Evolutionary conservation across 2,113 vertebrate genomes (phyloP), one percentile per base, ranked within the genome.

Genomic region (Falcunculus frontatus): DNA sequence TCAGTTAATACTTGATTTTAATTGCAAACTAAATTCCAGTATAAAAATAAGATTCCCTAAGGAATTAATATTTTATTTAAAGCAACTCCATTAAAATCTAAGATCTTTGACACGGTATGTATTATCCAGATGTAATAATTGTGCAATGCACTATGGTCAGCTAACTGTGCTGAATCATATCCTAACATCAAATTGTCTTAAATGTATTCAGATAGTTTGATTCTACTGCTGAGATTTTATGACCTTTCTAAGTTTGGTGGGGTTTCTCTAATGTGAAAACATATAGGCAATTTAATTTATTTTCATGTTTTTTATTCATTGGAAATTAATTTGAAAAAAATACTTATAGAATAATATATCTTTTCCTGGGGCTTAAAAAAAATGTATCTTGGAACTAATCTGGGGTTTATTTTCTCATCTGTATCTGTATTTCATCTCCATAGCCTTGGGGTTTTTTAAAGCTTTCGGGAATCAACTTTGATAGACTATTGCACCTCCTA

Each of bases 331-430:
- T 89, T 80, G 15, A 56, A 82, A 86, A 81, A 62, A 62, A 44
- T 47, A 9, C 32, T 44, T 74, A 6, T 14, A 30, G 50, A 84
- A 75, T 13, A 75, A 15, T 30, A 5, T 18, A 12, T 64, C 6
- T 62, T 56, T 92, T 84, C 50, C 35, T 39, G 23, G 3, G 33
- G 13, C 26, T 44, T 73, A 32, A 65, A 46, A 78, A 52, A 62
- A 4, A 4, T 13, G 2, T 5, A 46, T 47, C 4, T n/a, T 0
- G 0, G 10, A 49, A 39, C 3, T 59, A 55, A 59, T 68, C 20
- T 37, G 11, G 2, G 16, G 59, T 79, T 5, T 13, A 39, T 74
- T 76, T 72, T 87, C 19, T 89, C 10, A 32, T 68, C 21, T 63
- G 4, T 46, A 13, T 63, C 22, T 74, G 9, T 37, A 47, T 84